Percentiles rank a stretch among this genome's conserved stretches.
These are phyloP conservation scores for Micronisus gabar DNA, from an alignment of 2,113 vertebrate genomes.

Conservation along the genomic window DNA sequence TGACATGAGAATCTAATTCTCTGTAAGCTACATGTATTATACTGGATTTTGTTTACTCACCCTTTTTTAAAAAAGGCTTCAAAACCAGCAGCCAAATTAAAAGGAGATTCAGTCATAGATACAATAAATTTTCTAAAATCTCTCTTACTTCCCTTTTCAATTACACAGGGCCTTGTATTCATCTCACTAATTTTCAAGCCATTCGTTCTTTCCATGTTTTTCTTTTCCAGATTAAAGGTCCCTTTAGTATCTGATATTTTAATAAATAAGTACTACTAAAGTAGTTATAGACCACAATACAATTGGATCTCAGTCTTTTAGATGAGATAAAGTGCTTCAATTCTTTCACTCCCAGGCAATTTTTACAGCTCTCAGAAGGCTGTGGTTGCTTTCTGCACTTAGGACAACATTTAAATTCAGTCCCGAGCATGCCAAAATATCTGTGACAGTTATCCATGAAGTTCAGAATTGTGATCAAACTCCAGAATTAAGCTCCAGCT, in stretches of 20 bases:
- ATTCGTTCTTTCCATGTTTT: neutral
- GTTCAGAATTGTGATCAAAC: neutral
- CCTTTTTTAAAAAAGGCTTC: neutral
- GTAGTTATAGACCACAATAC: neutral
- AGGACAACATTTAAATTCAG: neutral
- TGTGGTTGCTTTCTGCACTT: neutral
- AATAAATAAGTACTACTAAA: neutral
- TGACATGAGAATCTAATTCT: neutral
- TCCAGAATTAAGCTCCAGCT: neutral
- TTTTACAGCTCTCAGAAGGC: neutral
- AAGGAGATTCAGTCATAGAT: neutral
- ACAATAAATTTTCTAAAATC: neutral
- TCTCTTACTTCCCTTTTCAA: neutral
- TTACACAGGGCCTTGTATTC: neutral
- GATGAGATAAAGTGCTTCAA: neutral
- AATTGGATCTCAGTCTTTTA: neutral
- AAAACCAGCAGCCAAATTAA: neutral
- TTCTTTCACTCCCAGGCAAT: neutral
- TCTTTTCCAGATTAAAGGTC: neutral
- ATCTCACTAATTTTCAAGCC: neutral
- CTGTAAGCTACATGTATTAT: neutral
- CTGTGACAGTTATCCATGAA: neutral
- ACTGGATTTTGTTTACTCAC: accelerated
- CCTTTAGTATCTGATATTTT: neutral
- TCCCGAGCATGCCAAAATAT: neutral